Percentiles rank a stretch among this genome's conserved stretches.
Conservation (phyloP, 2,888 invertebrate genomes). For the Caenorhabditis sp. region DNA sequence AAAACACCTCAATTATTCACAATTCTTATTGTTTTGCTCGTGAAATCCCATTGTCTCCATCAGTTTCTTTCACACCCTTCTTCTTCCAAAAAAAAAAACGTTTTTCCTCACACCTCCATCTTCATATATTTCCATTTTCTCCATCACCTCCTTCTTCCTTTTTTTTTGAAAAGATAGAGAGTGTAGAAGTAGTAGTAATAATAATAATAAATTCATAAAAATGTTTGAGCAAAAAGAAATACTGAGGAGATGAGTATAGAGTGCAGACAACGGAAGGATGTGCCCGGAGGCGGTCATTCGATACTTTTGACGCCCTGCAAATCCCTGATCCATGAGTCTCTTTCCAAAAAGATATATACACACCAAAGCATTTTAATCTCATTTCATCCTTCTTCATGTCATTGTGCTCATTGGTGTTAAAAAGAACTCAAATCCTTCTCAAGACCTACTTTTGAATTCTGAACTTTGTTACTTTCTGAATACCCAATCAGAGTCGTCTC, state of each 20-base stretch:
- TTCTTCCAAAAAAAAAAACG: constrained; percentile 28
- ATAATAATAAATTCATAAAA: constrained; percentile 65
- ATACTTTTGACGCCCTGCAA: constrained; percentile 62
- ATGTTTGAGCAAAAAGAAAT: constrained; percentile 57
- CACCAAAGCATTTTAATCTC: not conserved
- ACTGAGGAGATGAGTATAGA: constrained; percentile 45
- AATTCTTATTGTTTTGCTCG: constrained; percentile 54
- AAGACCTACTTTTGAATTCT: constrained; percentile 26
- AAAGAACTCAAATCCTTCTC: constrained; percentile 20
- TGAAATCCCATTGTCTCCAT: constrained; percentile 55
- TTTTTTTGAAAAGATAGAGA: constrained; percentile 25
- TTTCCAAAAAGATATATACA: constrained; percentile 4
- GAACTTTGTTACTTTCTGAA: constrained; percentile 56
- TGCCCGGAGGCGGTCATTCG: constrained; percentile 60
- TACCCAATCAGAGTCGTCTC: constrained; percentile 47
- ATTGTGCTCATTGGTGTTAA: constrained; percentile 48
- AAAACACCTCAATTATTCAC: constrained; percentile 60
- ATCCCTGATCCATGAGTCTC: constrained; percentile 37
- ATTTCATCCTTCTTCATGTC: not conserved
- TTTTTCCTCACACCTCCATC: constrained; percentile 18
- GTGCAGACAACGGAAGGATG: constrained; percentile 52
- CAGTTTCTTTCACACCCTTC: constrained; percentile 47
- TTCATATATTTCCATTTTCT: constrained; percentile 19
- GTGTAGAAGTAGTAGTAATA: constrained; percentile 46
- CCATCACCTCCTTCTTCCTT: constrained; percentile 8